These are phyloP conservation scores for Lepisosteus oculatus DNA, from an alignment of 2,113 vertebrate species.

Conservation along the genomic window DNA sequence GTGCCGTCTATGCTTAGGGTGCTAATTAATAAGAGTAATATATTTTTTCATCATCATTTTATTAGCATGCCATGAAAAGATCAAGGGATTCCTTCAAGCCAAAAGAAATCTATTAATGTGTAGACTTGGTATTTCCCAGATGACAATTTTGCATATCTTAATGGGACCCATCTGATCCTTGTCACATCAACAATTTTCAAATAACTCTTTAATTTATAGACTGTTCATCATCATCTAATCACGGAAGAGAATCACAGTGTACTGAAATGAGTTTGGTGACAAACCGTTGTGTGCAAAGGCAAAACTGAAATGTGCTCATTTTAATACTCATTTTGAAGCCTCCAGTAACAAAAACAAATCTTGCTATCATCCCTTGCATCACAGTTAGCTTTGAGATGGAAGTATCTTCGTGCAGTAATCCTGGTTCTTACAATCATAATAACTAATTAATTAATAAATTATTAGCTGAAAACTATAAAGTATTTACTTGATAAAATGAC, in stretches of 20 bases:
- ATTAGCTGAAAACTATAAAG: too few species aligned
- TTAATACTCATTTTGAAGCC: background rate
- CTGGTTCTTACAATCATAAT: too few species aligned
- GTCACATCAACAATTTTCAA: constrained; percentile 21
- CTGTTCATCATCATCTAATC: constrained; percentile 19
- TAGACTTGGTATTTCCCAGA: constrained; percentile 21
- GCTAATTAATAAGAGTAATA: constrained; percentile 41
- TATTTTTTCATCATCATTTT: constrained; percentile 30
- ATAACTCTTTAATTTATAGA: constrained; percentile 16
- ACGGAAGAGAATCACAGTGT: constrained; percentile 24
- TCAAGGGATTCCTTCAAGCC: constrained; percentile 22
- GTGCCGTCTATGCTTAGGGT: constrained; percentile 31
- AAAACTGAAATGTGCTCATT: background rate
- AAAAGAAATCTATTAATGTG: constrained; percentile 10
- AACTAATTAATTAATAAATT: too few species aligned
- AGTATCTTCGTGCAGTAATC: too few species aligned
- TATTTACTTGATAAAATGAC: too few species aligned
- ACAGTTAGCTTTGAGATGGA: too few species aligned
- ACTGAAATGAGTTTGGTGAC: constrained; percentile 27
- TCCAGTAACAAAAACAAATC: background rate
- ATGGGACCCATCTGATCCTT: constrained; percentile 29
- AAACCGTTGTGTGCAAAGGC: constrained; percentile 7
- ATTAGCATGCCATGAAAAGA: constrained; percentile 38
- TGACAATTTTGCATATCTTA: constrained; percentile 36
- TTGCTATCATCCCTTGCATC: too few species aligned